These are phyloP conservation scores for Caretta caretta DNA, from an alignment of 2,113 vertebrate genomes.

Conservation along the genomic window DNA sequence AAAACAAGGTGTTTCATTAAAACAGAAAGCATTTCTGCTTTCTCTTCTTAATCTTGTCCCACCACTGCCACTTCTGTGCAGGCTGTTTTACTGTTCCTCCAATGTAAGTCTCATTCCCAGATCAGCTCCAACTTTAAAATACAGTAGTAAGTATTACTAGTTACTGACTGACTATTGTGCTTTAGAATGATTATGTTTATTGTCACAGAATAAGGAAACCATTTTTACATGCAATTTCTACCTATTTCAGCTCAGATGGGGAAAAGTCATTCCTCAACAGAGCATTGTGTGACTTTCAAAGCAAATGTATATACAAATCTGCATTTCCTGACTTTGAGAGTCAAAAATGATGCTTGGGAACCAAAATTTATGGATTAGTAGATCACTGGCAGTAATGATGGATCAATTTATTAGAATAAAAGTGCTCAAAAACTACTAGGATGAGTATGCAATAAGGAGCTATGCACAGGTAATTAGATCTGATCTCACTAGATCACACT, in stretches of 20 bases:
- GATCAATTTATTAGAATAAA: background rate
- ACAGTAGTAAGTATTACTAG: no score
- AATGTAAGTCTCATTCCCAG: background rate
- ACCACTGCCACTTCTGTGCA: slow-evolving; percentile 7
- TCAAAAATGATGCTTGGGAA: background rate
- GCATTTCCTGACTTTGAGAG: background rate
- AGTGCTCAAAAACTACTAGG: background rate
- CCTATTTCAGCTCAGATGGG: background rate
- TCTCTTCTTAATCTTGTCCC: slow-evolving; percentile 3
- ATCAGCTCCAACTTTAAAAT: background rate
- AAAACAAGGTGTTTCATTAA: slow-evolving; percentile 14
- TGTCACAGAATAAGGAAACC: slow-evolving; percentile 22
- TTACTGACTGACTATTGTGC: background rate
- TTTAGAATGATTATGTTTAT: slow-evolving; percentile 20
- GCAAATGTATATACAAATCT: slow-evolving; percentile 30
- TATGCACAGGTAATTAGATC: background rate
- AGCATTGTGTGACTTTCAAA: slow-evolving; percentile 16
- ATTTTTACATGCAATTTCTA: slow-evolving; percentile 28
- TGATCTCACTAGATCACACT: background rate
- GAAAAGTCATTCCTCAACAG: slow-evolving; percentile 1
- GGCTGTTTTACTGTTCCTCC: slow-evolving; percentile 22
- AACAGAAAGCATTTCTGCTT: background rate
- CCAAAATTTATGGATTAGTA: background rate
- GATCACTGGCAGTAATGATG: background rate
- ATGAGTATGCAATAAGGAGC: background rate